Base-by-base conservation (phyloP, 2,113 vertebrate species). In the Hypomesus transpacificus region DNA sequence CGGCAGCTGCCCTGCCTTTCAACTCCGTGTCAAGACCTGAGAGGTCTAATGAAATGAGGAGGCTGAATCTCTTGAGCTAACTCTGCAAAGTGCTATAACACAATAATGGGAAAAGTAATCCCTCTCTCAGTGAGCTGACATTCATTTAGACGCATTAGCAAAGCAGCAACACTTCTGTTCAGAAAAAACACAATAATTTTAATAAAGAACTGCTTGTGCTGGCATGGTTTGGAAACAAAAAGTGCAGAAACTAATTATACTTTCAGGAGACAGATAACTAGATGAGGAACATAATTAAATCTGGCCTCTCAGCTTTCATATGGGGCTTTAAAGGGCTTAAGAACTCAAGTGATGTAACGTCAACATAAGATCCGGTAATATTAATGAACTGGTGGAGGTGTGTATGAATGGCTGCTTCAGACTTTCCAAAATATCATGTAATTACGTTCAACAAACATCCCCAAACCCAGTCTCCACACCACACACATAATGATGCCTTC, bases 71-170 rank as follows among this genome's bases (percentile, higher is more conserved):
- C 82, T 69, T 72, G 69, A 76, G 73, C 56, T 39, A 64, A 31
- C 66, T 68, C 68, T 80, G 75, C 70, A 52, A 51, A 62, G 26
- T 72, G 79, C 74, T 73, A 70, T 73, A 80, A 78, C 24, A 74
- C 56, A 69, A 74, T 59, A 51, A 80, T 56, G 22, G 61, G 72
- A 74, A 63, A 81, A 78, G 73, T n/a, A n/a, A 75, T 77, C 68
- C 65, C n/a, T 58, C 39, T 65, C 24, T 20, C 39, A 20, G 20
- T 3, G 65, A 3, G 17, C 50, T 24, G 65, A 17, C 46, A 53
- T 53, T 14, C 16, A 24, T 66, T 71, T 57, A 21, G 11, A 58
- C 31, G 20, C 13, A 50, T 71, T 65, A 68, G 4, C 11, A 50
- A 22, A 50, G 8, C 39, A 64, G 50, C 4, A 46, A 60, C 54